These are phyloP conservation scores for Troides helena DNA, from an alignment of 2,888 invertebrate genomes.

Conservation along the genomic window DNA sequence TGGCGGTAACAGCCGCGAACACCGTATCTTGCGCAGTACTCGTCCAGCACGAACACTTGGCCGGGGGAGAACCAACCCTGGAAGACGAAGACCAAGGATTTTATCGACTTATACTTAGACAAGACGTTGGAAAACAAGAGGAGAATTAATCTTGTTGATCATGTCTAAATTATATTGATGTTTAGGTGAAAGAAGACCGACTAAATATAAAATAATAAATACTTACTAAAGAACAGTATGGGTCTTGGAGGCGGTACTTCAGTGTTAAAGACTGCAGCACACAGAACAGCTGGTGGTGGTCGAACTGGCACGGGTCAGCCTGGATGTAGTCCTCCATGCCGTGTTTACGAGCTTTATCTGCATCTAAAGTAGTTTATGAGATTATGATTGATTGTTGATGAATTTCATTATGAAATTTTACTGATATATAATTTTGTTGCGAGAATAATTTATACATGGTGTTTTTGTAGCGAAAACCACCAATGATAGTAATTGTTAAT, in stretches of 20 bases:
- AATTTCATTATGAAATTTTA: too few species aligned
- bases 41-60: conserved; percentile 98
- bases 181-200: too few species aligned
- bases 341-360: conserved; percentile 97
- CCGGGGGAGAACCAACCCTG: conserved; percentile 99
- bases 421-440: too few species aligned
- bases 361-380: conserved; percentile 79
- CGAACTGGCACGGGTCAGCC: conserved; percentile 98
- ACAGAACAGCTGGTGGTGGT: conserved; percentile 96
- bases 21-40: conserved; percentile 98
- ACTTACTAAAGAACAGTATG: conserved; percentile 97
- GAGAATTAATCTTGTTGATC: too few species aligned
- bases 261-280: conserved; percentile 94
- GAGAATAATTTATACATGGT: too few species aligned
- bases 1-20: conserved; percentile 98
- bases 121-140: too few species aligned
- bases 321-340: conserved; percentile 99
- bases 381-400: too few species aligned
- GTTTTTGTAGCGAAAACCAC: too few species aligned
- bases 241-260: conserved; percentile 97
- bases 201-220: too few species aligned
- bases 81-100: conserved; percentile 28
- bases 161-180: too few species aligned
- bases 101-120: too few species aligned
- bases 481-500: too few species aligned